A percentile compares a stretch with the other conserved stretches of the same genome.
phyloP scores from a whole-genome alignment of 2,797 vertebrate species.

The Enteromius trimaculatus region DNA sequence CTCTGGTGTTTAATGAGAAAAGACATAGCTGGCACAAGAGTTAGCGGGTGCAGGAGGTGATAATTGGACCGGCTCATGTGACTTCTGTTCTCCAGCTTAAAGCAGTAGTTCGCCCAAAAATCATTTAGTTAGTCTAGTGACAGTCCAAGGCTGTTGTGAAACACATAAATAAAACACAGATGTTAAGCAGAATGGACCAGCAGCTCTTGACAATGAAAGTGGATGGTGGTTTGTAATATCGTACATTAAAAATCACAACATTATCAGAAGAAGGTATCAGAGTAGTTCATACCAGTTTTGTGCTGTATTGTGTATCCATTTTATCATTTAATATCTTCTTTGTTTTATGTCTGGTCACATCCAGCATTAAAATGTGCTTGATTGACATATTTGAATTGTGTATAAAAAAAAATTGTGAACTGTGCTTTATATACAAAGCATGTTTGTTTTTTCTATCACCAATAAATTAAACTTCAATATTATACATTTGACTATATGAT shows the following conservation, averaged over 20 bases:
- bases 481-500: neutral
- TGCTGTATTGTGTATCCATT: neutral
- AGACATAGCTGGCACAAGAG: constrained; percentile 58
- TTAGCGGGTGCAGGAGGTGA: constrained; percentile 63
- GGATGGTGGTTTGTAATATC: neutral
- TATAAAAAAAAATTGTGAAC: too few relatives aligned
- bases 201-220: neutral
- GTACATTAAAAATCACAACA: neutral
- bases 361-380: neutral
- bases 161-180: neutral
- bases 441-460: neutral
- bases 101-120: constrained; percentile 44
- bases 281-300: neutral
- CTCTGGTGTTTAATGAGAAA: constrained; percentile 61
- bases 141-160: neutral
- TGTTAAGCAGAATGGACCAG: neutral
- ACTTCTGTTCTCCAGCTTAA: constrained; percentile 58
- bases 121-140: neutral
- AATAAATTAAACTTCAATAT: neutral
- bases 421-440: neutral
- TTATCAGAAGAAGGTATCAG: neutral
- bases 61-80: constrained; percentile 67
- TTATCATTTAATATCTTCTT: neutral
- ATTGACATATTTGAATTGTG: neutral
- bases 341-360: neutral